A percentile compares a stretch with the other conserved stretches of the same genome.
Evolutionary conservation across 2,113 vertebrate genomes (phyloP).

Genomic region (Sigmodon hispidus): DNA sequence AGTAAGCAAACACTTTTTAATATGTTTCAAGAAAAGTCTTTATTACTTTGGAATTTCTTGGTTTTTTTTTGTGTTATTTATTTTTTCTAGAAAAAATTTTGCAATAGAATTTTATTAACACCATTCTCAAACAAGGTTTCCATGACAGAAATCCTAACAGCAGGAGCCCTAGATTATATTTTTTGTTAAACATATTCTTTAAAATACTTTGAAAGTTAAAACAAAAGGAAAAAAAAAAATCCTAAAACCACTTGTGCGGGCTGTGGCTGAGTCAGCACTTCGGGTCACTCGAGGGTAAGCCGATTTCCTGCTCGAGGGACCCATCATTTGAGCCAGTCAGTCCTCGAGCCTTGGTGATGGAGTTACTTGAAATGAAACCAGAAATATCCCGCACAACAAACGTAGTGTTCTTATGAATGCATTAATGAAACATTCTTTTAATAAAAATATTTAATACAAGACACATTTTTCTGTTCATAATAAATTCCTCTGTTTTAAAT

Average conservation of each 20-base stretch:
- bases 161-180: slow-evolving; percentile 82
- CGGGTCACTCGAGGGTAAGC: slow-evolving; percentile 57
- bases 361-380: slow-evolving; percentile 84
- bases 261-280: slow-evolving; percentile 79
- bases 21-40: slow-evolving; percentile 86
- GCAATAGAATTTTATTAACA: slow-evolving; percentile 86
- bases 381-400: slow-evolving; percentile 81
- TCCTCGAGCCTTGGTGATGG: slow-evolving; percentile 75
- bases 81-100: slow-evolving; percentile 86
- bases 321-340: slow-evolving; percentile 58
- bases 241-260: slow-evolving; percentile 74
- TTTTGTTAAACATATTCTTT: slow-evolving; percentile 67
- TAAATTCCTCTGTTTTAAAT: slow-evolving; percentile 84
- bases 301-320: slow-evolving; percentile 64
- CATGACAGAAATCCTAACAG: slow-evolving; percentile 85
- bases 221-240: neutral
- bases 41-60: slow-evolving; percentile 89
- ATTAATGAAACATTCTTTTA: slow-evolving; percentile 85
- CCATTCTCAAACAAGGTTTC: slow-evolving; percentile 85
- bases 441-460: slow-evolving; percentile 90
- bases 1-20: slow-evolving; percentile 85
- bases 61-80: slow-evolving; percentile 77
- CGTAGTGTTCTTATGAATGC: slow-evolving; percentile 84
- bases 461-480: slow-evolving; percentile 86
- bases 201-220: slow-evolving; percentile 82